Conservation (phyloP, 2,113 vertebrate species). For the Thamnaconus septentrionalis region DNA sequence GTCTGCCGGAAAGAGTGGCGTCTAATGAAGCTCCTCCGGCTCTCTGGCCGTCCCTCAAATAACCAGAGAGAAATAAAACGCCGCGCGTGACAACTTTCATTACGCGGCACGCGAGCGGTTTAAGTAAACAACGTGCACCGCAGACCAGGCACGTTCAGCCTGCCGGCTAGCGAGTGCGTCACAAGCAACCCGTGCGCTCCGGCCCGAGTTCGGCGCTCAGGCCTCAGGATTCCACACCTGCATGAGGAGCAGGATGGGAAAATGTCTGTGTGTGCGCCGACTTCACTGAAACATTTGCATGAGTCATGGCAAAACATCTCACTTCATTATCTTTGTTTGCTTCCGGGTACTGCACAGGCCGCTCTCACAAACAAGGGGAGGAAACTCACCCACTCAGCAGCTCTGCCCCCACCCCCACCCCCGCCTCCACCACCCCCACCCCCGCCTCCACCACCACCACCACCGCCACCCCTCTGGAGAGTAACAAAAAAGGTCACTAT, state of each 20-base stretch:
- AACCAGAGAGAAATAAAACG: constrained; percentile 37
- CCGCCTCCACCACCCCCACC: too few species aligned
- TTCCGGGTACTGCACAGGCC: constrained; percentile 28
- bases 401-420: constrained; percentile 13
- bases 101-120: constrained; percentile 1
- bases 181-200: too few species aligned
- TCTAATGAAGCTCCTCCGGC: constrained; percentile 34
- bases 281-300: constrained; percentile 43
- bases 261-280: constrained; percentile 46
- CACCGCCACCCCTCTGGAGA: constrained; percentile 9
- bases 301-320: constrained; percentile 56
- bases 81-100: constrained; percentile 28
- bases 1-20: constrained; percentile 17
- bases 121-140: constrained; percentile 1
- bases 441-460: too few species aligned
- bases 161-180: too few species aligned
- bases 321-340: constrained; percentile 62
- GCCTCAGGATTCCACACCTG: constrained; percentile 36
- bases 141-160: not conserved
- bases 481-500: constrained; percentile 68
- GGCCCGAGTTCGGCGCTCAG: not conserved
- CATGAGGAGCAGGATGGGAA: constrained; percentile 22
- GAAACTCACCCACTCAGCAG: constrained; percentile 31
- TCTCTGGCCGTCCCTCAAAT: constrained; percentile 26
- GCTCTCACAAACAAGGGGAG: constrained; percentile 42